These are phyloP conservation scores for Drosophila bipectinata DNA, from an alignment of 1,140 invertebrate genomes.

Conservation along the genomic window DNA sequence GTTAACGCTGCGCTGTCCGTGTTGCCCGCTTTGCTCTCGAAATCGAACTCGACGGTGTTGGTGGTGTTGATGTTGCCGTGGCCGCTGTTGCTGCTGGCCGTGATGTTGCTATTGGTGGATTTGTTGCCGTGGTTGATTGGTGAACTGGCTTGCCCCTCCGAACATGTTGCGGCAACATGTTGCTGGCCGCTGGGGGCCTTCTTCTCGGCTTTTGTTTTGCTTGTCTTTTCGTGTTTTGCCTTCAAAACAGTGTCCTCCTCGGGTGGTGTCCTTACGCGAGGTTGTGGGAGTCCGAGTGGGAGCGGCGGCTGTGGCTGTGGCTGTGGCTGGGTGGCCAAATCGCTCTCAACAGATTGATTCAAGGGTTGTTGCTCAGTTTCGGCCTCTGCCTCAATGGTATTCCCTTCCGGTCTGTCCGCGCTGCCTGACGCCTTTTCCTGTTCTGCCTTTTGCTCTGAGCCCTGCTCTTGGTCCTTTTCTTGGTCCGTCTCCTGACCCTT, in stretches of 20 bases:
- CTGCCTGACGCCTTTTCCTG: slow-evolving; percentile 2
- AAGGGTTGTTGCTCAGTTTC: slow-evolving; percentile 3
- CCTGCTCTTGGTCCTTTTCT: slow-evolving; percentile 1
- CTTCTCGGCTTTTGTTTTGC: slow-evolving; percentile 66
- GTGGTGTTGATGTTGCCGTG: slow-evolving; percentile 22
- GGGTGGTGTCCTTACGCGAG: not conserved
- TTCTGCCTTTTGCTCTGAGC: not conserved
- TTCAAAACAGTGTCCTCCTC: slow-evolving; percentile 36
- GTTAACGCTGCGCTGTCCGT: slow-evolving; percentile 71
- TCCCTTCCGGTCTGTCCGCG: slow-evolving; percentile 25
- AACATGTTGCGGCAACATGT: slow-evolving; percentile 61
- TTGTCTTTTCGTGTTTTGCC: slow-evolving; percentile 50
- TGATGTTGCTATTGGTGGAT: slow-evolving; percentile 10
- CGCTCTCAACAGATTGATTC: not conserved
- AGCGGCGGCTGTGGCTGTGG: not conserved
- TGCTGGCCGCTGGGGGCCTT: slow-evolving; percentile 8
- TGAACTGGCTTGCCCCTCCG: slow-evolving; percentile 59
- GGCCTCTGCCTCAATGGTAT: slow-evolving; percentile 14
- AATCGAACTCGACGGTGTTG: slow-evolving; percentile 26
- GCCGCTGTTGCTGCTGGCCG: slow-evolving; percentile 12
- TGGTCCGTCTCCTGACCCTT: not conserved
- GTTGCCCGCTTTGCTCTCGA: slow-evolving; percentile 81
- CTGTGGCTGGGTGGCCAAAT: not conserved
- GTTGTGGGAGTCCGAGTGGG: not conserved
- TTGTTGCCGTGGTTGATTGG: slow-evolving; percentile 38